Percentiles rank a stretch among this genome's conserved stretches.
Evolutionary conservation across 1,140 invertebrate species (phyloP).

Genomic region (Goniozus legneri): DNA sequence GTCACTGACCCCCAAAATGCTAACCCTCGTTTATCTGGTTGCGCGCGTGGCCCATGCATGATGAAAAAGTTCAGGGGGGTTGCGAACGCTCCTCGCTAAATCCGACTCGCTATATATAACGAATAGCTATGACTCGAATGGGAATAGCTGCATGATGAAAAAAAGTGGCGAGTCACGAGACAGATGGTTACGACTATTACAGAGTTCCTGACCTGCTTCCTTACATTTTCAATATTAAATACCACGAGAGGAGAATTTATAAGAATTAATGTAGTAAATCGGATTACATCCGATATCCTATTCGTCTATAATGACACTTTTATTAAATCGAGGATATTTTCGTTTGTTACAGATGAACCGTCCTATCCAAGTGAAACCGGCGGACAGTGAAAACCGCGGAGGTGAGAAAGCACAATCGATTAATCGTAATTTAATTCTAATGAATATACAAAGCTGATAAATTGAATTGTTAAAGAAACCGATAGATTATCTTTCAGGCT

Average conservation of each 20-base stretch:
- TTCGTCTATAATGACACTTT: not conserved
- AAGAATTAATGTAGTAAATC: too few relatives aligned
- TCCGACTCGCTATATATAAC: too few relatives aligned
- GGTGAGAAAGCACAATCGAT: slow-evolving; percentile 61
- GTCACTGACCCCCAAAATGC: slow-evolving; percentile 24
- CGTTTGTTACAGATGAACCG: slow-evolving; percentile 93
- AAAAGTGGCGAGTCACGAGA: slow-evolving; percentile 17
- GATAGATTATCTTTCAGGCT: too few relatives aligned
- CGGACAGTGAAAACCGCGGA: slow-evolving; percentile 98
- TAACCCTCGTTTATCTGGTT: slow-evolving; percentile 14
- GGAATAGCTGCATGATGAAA: slow-evolving; percentile 13
- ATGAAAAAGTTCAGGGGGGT: slow-evolving; percentile 23
- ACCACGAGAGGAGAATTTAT: too few relatives aligned
- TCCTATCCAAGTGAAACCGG: slow-evolving; percentile 99
- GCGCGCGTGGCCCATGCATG: slow-evolving; percentile 16
- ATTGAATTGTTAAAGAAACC: too few relatives aligned
- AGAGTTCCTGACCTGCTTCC: not conserved
- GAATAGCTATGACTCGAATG: slow-evolving; percentile 21
- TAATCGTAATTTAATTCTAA: too few relatives aligned
- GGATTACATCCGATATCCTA: too few relatives aligned
- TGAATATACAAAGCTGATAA: too few relatives aligned
- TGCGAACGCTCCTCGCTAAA: slow-evolving; percentile 17
- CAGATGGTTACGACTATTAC: slow-evolving; percentile 17
- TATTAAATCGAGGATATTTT: slow-evolving; percentile 10
- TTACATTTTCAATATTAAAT: too few relatives aligned